Base-by-base conservation (phyloP, 2,888 invertebrate genomes). In the Galeruca laticollis region DNA sequence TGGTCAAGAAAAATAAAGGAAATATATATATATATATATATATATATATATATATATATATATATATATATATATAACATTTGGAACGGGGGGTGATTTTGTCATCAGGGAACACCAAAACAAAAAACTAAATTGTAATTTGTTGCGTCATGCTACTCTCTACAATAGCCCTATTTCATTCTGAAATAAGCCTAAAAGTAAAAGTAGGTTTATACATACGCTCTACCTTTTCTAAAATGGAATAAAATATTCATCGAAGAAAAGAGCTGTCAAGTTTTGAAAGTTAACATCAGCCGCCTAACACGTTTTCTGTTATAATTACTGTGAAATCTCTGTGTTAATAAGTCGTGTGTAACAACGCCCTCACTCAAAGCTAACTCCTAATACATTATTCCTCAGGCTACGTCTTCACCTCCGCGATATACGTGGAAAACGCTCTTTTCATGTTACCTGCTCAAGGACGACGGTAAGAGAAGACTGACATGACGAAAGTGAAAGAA, bases 381-480 rank as follows among this genome's bases (percentile, higher is more conserved):
- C 61, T 66, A 63, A 71, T 73, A 62, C 70, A 73, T 73, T 73
- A 73, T 68, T 71, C 68, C 73, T 67, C 67, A 20, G 56, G 66
- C 52, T 68, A 72, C 73, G 68, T 73, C 26, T 56, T 20, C n/a
- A 51, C 64, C 60, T 79, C 80, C 82, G 61, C 76, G 80, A 81
- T 82, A 78, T n/a, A 57, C 18, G 35, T 3, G 78, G 75, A 73
- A 65, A 57, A 57, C 20, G 47, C 35, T 35, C 35, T 35, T 57
- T 35, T 57, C 56, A 35, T 57, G 35, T 33, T 18, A 57, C 35
- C 56, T 31, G 18, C 52, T 52, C 52, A 1, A 52, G 26, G 52
- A 13, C n/a, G 52, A 10, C 10, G 21, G 13, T 52, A 52, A 52
- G 13, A 52, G 18, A 8, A 47, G 8, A 47, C 47, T 18, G 47